phyloP scores from a whole-genome alignment of 2,797 vertebrate species.

The Sitta carolinensis region DNA sequence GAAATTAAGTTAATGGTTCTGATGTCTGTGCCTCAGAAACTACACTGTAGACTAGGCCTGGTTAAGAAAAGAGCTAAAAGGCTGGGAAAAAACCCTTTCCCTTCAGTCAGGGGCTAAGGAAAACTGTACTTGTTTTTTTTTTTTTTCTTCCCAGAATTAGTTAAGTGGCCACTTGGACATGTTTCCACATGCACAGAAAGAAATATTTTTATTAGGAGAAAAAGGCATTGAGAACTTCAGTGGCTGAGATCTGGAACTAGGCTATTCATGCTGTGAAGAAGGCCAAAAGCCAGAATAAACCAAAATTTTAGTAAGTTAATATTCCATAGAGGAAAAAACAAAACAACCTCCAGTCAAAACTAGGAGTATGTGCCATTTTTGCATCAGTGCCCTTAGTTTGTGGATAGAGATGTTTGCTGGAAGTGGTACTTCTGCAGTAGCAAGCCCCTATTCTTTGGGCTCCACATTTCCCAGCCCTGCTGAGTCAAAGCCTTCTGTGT shows the following conservation, averaged over 20 bases:
- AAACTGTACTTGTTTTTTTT: neutral
- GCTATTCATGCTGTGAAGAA: slow-evolving; percentile 11
- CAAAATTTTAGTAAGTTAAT: neutral
- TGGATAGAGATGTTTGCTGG: neutral
- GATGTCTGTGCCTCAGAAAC: neutral
- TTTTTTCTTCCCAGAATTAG: neutral
- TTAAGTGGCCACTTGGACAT: slow-evolving; percentile 35
- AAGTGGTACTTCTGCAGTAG: neutral
- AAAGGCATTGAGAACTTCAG: neutral
- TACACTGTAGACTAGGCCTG: neutral
- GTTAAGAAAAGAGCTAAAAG: neutral
- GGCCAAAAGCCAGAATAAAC: slow-evolving; percentile 25
- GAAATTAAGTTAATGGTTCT: neutral
- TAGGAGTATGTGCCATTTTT: neutral
- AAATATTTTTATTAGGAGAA: slow-evolving; percentile 43
- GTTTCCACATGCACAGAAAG: neutral
- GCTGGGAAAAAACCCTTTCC: neutral
- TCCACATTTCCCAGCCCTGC: neutral
- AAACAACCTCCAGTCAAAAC: neutral
- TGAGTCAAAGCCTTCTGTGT: neutral
- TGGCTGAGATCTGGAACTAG: neutral
- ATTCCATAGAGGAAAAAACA: neutral
- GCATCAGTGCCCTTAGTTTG: neutral
- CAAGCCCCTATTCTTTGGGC: neutral
- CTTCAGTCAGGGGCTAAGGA: neutral